A percentile compares a stretch with the other conserved stretches of the same genome.
Evolutionary conservation across 1,140 invertebrate species (phyloP).

Genomic region (Brachionus paranguensis): DNA sequence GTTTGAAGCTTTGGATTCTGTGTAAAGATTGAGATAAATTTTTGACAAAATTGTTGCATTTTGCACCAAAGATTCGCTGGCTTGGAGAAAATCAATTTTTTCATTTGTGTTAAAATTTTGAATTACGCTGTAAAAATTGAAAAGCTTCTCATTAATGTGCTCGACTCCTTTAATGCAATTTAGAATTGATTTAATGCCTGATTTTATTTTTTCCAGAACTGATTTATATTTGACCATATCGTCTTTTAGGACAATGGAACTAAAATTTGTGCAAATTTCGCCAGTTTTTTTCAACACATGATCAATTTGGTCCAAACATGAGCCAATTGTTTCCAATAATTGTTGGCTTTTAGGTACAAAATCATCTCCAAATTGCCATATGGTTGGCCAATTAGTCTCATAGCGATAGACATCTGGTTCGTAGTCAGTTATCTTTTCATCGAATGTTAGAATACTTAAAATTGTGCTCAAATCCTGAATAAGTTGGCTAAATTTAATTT

Average conservation of each 20-base stretch:
- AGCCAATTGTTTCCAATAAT: not conserved
- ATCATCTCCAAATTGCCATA: not conserved
- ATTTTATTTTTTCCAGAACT: not conserved
- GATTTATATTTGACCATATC: not conserved
- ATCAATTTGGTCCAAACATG: not conserved
- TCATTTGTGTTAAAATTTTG: not conserved
- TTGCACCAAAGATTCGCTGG: not conserved
- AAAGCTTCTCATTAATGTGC: not conserved
- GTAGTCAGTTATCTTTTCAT: not conserved
- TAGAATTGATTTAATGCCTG: not conserved
- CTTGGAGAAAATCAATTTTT: not conserved
- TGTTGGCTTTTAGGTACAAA: not conserved
- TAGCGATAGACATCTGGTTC: not conserved
- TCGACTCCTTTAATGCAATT: not conserved
- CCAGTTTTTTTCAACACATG: not conserved
- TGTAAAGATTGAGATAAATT: not conserved
- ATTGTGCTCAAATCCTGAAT: not conserved
- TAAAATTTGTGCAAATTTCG: not conserved
- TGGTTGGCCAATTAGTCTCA: not conserved
- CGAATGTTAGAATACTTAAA: not conserved
- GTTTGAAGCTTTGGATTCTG: not conserved
- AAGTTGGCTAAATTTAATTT: not conserved
- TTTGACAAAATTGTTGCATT: not conserved
- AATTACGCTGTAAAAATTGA: not conserved
- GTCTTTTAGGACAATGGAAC: not conserved